A percentile compares a stretch with the other conserved stretches of the same genome.
These are phyloP conservation scores for Crenuchus spilurus DNA, from an alignment of 2,797 vertebrate genomes.

Conservation along the genomic window DNA sequence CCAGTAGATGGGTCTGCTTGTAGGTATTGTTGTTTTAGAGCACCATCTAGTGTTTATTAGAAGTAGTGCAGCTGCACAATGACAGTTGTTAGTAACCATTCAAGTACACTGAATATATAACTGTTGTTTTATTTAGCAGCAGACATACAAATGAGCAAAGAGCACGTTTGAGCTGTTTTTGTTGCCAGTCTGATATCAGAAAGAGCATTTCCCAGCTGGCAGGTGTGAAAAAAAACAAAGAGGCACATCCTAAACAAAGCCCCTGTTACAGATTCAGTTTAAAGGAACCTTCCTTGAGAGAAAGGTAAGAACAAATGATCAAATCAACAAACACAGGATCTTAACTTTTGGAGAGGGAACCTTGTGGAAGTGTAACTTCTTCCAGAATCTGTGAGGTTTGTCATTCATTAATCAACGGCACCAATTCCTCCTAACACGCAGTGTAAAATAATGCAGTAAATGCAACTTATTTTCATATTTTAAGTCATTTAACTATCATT, in stretches of 20 bases:
- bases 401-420: too few relatives aligned
- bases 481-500: too few relatives aligned
- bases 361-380: background rate
- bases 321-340: too few relatives aligned
- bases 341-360: too few relatives aligned
- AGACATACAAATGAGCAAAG: slow-evolving; percentile 30
- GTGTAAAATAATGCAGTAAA: background rate
- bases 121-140: slow-evolving; percentile 56
- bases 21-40: slow-evolving; percentile 2
- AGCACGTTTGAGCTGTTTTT: slow-evolving; percentile 1
- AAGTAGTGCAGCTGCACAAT: slow-evolving; percentile 53
- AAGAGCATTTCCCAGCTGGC: background rate
- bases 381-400: background rate
- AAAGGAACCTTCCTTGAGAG: slow-evolving; percentile 4
- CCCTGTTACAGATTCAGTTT: slow-evolving; percentile 1
- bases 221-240: slow-evolving; percentile 6
- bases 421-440: background rate
- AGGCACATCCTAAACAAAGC: slow-evolving; percentile 3
- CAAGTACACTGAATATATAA: background rate
- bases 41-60: slow-evolving; percentile 66
- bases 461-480: background rate
- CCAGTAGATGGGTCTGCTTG: background rate
- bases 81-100: too few relatives aligned
- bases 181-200: background rate
- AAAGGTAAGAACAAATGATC: background rate